Base-by-base conservation (phyloP, 1,140 invertebrate species). In the Brachionus calyciflorus region DNA sequence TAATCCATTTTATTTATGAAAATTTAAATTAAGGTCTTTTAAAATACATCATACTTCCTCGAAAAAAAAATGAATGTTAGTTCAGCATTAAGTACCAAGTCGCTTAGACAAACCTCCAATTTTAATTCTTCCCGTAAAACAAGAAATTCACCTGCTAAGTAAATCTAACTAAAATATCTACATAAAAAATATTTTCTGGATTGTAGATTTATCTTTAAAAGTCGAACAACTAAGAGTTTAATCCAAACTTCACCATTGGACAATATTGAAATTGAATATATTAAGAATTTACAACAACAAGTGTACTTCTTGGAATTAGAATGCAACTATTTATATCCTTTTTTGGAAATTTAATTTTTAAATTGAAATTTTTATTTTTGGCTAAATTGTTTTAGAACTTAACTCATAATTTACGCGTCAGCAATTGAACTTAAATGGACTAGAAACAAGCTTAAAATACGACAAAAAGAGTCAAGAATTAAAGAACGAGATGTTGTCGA, bases 251-350 rank as follows among this genome's bases (percentile, higher is more conserved):
- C 60, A 4, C 5, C 26, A 12, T 26, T 65, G 37, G 44, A 77
- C 12, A 81, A 79, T 33, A 83, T 85, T 75, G 84, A 85, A 73
- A 79, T 79, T 17, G 84, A 85, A 60, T 85, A 85, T 75, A 85
- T 85, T 44, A 85, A 85, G 69, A 84, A 84, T 78, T 78, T 85
- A 12, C 84, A 85, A 60, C 83, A 84, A 78, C 84, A 85, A 75
- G 82, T 85, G 30, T 85, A 85, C 69, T 84, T 83, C 77, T 79
- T 85, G 26, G 84, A 85, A 77, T 80, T 84, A 40, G 84, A 85
- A 77, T 79, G 83, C 19, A 83, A 84, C 76, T 84, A 84, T 80
- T 78, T 85, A 82, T 85, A 85, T 85, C 84, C 82, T 85, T 82
- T 79, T 65, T 24, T 26, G 9, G 24, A 77, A 41, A 30, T 46